A percentile compares a stretch with the other conserved stretches of the same genome.
phyloP scores from a whole-genome alignment of 2,113 vertebrate species.

The Syrrhaptes paradoxus region DNA sequence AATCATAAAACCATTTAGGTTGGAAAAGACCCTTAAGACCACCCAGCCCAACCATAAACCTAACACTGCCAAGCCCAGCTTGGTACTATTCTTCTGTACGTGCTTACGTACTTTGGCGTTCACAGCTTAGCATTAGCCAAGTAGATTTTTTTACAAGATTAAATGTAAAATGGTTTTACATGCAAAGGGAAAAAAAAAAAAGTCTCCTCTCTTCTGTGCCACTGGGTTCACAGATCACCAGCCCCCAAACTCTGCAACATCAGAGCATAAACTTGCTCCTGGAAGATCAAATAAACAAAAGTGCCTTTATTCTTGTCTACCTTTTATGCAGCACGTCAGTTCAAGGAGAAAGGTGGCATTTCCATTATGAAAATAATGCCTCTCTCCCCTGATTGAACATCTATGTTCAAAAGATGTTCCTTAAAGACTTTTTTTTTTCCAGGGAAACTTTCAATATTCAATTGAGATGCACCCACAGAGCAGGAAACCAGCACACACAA shows the following conservation, averaged over 20 bases:
- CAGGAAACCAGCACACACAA: not conserved
- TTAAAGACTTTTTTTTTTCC: not conserved
- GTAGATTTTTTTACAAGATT: not conserved
- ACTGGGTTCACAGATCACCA: not conserved
- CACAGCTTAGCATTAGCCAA: not conserved
- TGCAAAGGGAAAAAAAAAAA: not conserved
- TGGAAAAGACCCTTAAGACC: not conserved
- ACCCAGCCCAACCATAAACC: not conserved
- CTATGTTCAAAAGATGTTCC: not conserved
- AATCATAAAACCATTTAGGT: not conserved
- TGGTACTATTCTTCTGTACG: not conserved
- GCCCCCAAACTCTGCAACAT: not conserved
- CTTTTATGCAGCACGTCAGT: not conserved
- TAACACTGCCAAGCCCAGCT: not conserved
- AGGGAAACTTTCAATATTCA: not conserved
- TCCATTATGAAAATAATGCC: not conserved
- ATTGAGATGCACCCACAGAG: not conserved
- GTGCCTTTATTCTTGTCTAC: not conserved
- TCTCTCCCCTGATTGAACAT: not conserved
- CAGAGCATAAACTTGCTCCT: not conserved
- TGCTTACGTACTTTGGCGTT: accelerated
- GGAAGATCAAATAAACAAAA: not conserved
- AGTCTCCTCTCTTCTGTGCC: not conserved
- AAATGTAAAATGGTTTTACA: not conserved
- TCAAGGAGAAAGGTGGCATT: not conserved